Conservation (phyloP, 92 coral and sea anemone genomes). For the Palythoa grandis region DNA sequence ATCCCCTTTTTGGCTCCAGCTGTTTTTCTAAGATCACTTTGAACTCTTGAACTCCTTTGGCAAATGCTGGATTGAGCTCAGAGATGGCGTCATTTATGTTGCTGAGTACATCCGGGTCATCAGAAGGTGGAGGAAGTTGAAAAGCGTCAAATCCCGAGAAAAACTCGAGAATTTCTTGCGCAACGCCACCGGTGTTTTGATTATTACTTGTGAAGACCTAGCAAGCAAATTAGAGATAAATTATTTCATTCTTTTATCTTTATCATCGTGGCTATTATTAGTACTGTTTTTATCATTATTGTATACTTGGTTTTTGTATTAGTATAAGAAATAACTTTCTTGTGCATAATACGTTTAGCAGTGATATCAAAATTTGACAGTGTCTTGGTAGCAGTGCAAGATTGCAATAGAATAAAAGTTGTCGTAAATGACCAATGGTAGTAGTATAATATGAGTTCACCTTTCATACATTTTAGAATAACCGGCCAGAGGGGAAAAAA, state of each 20-base stretch:
- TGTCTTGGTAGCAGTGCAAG: too few species aligned
- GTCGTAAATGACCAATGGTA: too few species aligned
- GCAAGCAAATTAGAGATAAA: neutral
- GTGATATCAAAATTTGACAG: too few species aligned
- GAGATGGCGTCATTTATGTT: conserved; percentile 11
- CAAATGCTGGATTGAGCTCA: conserved; percentile 15
- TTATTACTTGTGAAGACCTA: conserved; percentile 27
- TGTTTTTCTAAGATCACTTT: neutral
- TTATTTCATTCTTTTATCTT: neutral
- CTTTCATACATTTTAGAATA: too few species aligned
- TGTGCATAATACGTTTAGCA: too few species aligned
- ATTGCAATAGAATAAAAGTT: too few species aligned
- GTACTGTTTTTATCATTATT: too few species aligned
- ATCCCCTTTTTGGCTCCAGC: conserved; percentile 31
- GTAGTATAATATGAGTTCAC: too few species aligned
- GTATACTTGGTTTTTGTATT: too few species aligned
- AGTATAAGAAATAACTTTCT: too few species aligned
- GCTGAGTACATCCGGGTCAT: conserved; percentile 33
- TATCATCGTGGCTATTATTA: too few species aligned
- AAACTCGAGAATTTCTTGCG: conserved; percentile 34
- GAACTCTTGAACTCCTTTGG: conserved; percentile 13
- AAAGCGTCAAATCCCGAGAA: conserved; percentile 47
- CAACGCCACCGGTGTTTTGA: neutral
- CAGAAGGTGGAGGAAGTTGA: conserved; percentile 25
- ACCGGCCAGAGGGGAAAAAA: too few species aligned